Evolutionary conservation across 2,888 invertebrate genomes (phyloP).

Genomic region (Cylloceria caligata): DNA sequence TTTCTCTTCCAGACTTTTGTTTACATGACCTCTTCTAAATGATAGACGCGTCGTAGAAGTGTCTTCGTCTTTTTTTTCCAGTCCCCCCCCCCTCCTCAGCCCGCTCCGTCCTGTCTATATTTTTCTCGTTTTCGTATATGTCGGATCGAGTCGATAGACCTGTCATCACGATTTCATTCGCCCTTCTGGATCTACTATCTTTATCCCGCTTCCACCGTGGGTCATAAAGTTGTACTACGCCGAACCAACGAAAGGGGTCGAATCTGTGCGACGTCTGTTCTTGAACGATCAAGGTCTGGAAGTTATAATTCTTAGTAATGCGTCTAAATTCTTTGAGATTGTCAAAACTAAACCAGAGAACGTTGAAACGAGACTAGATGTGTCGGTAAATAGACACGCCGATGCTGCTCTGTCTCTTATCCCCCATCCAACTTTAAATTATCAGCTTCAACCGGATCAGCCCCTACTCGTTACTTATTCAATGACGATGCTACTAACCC

Average conservation of each 20-base stretch:
- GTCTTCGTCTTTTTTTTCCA: background rate
- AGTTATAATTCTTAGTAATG: slow-evolving; percentile 39
- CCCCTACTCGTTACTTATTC: too few relatives aligned
- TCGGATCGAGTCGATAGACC: background rate
- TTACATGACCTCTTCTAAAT: background rate
- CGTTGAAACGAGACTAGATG: slow-evolving; percentile 52
- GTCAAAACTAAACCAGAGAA: slow-evolving; percentile 24
- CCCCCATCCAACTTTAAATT: too few relatives aligned
- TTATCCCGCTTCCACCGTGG: background rate
- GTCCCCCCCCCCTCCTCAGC: too few relatives aligned
- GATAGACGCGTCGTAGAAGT: background rate
- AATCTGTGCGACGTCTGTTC: slow-evolving; percentile 13
- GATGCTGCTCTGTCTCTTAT: too few relatives aligned
- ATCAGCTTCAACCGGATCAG: too few relatives aligned
- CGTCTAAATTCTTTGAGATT: slow-evolving; percentile 53
- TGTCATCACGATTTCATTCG: slow-evolving; percentile 12
- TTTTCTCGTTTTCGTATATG: slow-evolving; percentile 23
- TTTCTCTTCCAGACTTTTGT: background rate
- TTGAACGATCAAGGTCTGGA: background rate
- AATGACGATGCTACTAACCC: too few relatives aligned
- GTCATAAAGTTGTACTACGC: background rate
- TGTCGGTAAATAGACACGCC: slow-evolving; percentile 20
- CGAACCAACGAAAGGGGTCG: background rate
- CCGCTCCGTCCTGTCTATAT: background rate
- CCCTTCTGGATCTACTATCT: background rate